Evolutionary conservation across 2,888 invertebrate species (phyloP), one percentile per base, ranked within the genome.

Genomic region (Electrophaes corylata): DNA sequence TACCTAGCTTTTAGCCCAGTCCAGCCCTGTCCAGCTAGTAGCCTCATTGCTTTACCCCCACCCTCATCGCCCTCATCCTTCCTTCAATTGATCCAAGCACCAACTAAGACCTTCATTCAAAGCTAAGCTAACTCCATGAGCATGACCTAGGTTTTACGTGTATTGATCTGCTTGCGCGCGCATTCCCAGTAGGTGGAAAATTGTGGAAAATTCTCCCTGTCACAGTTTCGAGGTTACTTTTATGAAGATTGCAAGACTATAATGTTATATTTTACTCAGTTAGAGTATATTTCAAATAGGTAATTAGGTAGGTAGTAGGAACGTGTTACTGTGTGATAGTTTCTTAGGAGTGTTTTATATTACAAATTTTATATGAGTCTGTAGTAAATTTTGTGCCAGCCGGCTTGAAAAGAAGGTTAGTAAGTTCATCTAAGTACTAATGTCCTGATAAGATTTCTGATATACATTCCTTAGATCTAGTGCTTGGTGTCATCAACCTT

Each of bases 131-230:
- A 50, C 59, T 62, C 35, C 37, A 60, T 57, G 55, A 47, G 35
- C 16, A 48, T 44, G 16, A 64, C 46, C 53, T 56, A 48, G n/a
- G 43, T 16, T 46, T 29, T 40, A 40, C 10, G 12, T 12, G n/a
- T 79, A 89, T 87, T 76, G 88, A 89, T 84, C 76, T 52, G 11
- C 31, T 10, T 89, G 90, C 90, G 90, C 89, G 90, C 90, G 90
- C 90, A 88, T 40, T 31, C 29, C 18, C 37, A 70, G 8, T 3
- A 33, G 4, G 3, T 6, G 66, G 14, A 16, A 37, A 16, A 16
- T 10, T 6, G 66, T 63, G 83, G 81, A 83, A 82, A 85, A 81
- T 70, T 74, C 72, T 67, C 66, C 59, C 65, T 76, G 75, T 53
- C 26, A 26, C 8, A 65, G 66, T 57, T 61, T 64, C 65, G 70